Conservation (phyloP, 2,797 vertebrate genomes). For the Sparus aurata region DNA sequence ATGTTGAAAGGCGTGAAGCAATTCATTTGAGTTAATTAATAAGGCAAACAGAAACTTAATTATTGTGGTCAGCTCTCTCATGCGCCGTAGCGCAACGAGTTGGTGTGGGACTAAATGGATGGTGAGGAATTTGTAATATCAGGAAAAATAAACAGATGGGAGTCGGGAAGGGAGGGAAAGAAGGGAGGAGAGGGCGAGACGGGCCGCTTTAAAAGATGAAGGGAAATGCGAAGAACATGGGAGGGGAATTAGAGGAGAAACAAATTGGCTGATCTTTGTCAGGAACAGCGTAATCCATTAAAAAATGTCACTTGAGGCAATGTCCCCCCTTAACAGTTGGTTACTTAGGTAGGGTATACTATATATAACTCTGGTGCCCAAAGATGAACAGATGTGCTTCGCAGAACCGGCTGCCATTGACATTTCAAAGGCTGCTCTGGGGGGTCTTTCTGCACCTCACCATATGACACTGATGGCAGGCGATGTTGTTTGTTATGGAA, state of each 20-base stretch:
- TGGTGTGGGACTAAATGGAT: conserved; percentile 37
- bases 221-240: conserved; percentile 66
- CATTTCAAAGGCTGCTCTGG: conserved; percentile 82
- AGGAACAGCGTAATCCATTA: conserved; percentile 82
- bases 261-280: conserved; percentile 77
- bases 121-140: conserved; percentile 26
- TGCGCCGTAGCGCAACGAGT: conserved; percentile 4
- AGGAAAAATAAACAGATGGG: conserved; percentile 42
- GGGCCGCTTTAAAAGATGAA: conserved; percentile 59
- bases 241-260: conserved; percentile 67
- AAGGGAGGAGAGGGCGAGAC: conserved; percentile 39
- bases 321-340: conserved; percentile 83
- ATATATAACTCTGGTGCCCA: conserved; percentile 81
- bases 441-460: conserved; percentile 70
- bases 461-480: conserved; percentile 76
- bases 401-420: conserved; percentile 78
- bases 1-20: conserved; percentile 14
- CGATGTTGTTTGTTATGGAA: conserved; percentile 68
- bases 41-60: conserved; percentile 34
- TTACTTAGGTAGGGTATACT: conserved; percentile 82
- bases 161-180: conserved; percentile 10
- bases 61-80: conserved; percentile 31
- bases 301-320: conserved; percentile 81
- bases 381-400: conserved; percentile 84
- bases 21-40: conserved; percentile 52